These are phyloP conservation scores for Taenaris catops DNA, from an alignment of 2,888 invertebrate species.

Conservation along the genomic window DNA sequence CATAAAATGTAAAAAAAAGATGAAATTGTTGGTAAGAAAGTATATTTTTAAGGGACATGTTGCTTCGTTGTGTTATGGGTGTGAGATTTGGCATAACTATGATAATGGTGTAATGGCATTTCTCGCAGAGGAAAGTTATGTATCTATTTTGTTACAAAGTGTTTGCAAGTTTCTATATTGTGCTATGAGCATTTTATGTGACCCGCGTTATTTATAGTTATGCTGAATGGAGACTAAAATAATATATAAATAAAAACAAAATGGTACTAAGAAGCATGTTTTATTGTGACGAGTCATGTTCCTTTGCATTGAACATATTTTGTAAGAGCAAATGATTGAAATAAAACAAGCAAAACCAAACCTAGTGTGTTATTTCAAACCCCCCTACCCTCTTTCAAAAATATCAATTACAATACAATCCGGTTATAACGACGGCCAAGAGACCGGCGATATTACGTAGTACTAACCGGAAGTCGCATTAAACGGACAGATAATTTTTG, in stretches of 20 bases:
- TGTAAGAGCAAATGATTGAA: slow-evolving; percentile 80
- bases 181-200: slow-evolving; percentile 80
- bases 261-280: slow-evolving; percentile 80
- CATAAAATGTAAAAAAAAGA: slow-evolving; percentile 79
- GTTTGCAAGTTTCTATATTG: slow-evolving; percentile 80
- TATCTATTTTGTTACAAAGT: slow-evolving; percentile 81
- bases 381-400: too few species aligned
- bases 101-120: slow-evolving; percentile 68
- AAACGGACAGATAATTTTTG: too few species aligned
- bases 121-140: slow-evolving; percentile 75
- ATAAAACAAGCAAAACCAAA: slow-evolving; percentile 80
- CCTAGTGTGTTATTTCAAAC: slow-evolving; percentile 48
- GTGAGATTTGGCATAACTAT: slow-evolving; percentile 79
- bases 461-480: too few species aligned
- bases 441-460: too few species aligned
- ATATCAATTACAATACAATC: too few species aligned
- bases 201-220: slow-evolving; percentile 79
- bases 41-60: slow-evolving; percentile 82
- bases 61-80: slow-evolving; percentile 78
- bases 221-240: slow-evolving; percentile 78
- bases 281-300: slow-evolving; percentile 80
- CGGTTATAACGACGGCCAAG: too few species aligned
- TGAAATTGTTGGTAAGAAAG: slow-evolving; percentile 82
- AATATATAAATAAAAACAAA: slow-evolving; percentile 77
- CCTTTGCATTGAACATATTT: slow-evolving; percentile 81